These are phyloP conservation scores for Enteromius afrohamiltoni DNA, from an alignment of 2,797 vertebrate genomes.

Conservation along the genomic window DNA sequence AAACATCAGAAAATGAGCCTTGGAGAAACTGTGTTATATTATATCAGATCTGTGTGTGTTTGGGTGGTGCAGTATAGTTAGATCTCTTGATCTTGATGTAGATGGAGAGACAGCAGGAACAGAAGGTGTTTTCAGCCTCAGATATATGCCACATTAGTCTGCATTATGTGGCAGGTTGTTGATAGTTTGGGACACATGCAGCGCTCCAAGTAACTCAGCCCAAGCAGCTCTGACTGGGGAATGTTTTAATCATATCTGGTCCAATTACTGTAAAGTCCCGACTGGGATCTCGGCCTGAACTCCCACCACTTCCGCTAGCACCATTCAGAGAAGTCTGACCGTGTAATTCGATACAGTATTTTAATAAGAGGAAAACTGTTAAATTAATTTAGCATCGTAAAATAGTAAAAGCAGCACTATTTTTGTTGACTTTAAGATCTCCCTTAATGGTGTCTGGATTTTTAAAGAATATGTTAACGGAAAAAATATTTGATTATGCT, in stretches of 20 bases:
- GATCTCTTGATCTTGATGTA: conserved; percentile 23
- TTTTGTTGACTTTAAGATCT: conserved; percentile 32
- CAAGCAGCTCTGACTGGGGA: conserved; percentile 45
- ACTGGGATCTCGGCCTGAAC: conserved; percentile 19
- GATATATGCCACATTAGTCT: background rate
- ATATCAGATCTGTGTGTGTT: background rate
- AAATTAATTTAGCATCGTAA: conserved; percentile 30
- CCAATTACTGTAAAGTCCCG: conserved; percentile 53
- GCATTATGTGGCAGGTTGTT: conserved; percentile 38
- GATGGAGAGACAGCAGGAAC: conserved; percentile 4
- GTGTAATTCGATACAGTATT: conserved; percentile 37
- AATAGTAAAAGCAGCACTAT: conserved; percentile 6
- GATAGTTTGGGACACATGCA: conserved; percentile 43
- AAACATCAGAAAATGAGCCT: background rate
- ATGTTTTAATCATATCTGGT: conserved; percentile 60
- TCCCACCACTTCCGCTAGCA: conserved; percentile 40
- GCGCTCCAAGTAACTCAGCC: conserved; percentile 34
- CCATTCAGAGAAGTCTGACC: conserved; percentile 32
- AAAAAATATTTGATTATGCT: background rate
- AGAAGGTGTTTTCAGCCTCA: conserved; percentile 13
- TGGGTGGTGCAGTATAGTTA: background rate
- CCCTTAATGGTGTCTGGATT: conserved; percentile 26
- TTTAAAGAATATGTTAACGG: conserved; percentile 20
- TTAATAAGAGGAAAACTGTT: conserved; percentile 36
- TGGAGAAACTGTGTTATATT: background rate